phyloP scores from a whole-genome alignment of 2,113 vertebrate genomes.

The Anhinga rufa region DNA sequence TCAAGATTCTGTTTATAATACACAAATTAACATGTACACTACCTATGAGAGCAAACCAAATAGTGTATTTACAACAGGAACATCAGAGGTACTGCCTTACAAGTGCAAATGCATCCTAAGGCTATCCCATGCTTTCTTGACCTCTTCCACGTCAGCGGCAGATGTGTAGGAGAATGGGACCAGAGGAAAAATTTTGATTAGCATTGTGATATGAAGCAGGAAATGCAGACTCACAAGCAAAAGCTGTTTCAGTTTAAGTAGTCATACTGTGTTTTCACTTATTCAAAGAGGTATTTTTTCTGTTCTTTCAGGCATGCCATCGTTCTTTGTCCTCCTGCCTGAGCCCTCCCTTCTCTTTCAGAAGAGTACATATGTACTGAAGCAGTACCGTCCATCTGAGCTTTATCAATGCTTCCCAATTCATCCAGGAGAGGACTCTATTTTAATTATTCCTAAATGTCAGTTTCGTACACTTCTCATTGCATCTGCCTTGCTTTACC shows the following conservation, averaged over 20 bases:
- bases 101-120: neutral
- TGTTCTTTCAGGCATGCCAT: neutral
- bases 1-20: neutral
- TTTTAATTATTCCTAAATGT: neutral
- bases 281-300: neutral
- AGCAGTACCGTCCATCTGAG: neutral
- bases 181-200: neutral
- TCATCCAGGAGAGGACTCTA: neutral
- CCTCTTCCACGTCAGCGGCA: neutral
- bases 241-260: neutral
- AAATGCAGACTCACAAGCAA: neutral
- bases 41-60: neutral
- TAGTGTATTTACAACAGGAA: neutral
- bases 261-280: neutral
- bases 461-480: neutral
- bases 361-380: neutral
- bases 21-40: neutral
- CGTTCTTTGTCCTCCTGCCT: neutral
- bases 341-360: neutral
- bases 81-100: neutral
- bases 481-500: neutral
- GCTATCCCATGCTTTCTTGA: neutral
- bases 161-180: neutral
- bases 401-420: neutral
- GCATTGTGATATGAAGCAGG: neutral